phyloP scores from a whole-genome alignment of 2,797 vertebrate species.

The Anableps anableps region DNA sequence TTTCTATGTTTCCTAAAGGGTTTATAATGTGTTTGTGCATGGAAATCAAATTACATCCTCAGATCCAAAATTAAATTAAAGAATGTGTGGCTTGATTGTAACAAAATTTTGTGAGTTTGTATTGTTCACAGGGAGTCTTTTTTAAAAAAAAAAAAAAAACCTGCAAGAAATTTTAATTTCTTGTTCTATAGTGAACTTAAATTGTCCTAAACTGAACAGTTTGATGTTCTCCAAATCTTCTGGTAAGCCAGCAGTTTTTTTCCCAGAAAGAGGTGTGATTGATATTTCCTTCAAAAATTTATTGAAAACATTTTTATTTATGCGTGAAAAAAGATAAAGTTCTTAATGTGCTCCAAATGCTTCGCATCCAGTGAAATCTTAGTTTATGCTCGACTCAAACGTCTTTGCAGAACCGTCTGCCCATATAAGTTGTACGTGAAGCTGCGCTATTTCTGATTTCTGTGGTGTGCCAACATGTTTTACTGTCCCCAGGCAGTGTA shows the following conservation, averaged over 20 bases:
- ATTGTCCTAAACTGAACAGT: too few species aligned
- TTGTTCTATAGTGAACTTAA: not conserved
- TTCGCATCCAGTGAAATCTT: not conserved
- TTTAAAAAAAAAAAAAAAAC: not conserved
- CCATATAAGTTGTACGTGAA: constrained; percentile 4
- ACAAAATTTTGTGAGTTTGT: not conserved
- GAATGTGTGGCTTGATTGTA: not conserved
- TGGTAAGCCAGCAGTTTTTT: not conserved
- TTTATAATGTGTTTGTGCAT: not conserved
- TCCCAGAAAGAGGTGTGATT: not conserved
- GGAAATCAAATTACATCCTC: not conserved
- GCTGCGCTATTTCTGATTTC: constrained; percentile 8
- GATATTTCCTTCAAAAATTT: not conserved
- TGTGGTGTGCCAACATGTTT: constrained; percentile 15
- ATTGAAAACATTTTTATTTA: not conserved
- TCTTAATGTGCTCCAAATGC: not conserved
- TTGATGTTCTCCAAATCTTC: not conserved
- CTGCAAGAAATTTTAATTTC: not conserved
- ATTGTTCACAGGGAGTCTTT: not conserved
- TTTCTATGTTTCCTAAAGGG: not conserved
- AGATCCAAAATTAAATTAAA: not conserved
- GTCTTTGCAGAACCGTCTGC: not conserved
- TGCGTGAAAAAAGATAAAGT: not conserved
- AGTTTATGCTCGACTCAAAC: not conserved
- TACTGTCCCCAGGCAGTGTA: constrained; percentile 29